Conservation (phyloP, 92 coral and sea anemone species). For the Porites lobata region DNA sequence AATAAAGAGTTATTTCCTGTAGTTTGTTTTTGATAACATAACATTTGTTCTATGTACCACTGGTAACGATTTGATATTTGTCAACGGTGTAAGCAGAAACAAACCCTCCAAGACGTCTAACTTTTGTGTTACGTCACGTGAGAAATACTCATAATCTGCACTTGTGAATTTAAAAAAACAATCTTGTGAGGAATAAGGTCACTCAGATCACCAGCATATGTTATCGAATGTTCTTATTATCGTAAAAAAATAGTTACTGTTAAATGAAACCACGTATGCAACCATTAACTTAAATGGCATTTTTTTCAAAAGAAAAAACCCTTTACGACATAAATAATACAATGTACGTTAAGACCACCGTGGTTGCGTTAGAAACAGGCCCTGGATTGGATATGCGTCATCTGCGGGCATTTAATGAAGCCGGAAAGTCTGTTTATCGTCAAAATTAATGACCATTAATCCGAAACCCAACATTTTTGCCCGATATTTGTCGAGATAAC, state of each 20-base stretch:
- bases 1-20: constrained; percentile 26
- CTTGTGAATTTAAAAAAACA: constrained; percentile 14
- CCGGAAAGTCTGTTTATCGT: constrained; percentile 53
- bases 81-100: neutral
- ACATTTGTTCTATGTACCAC: neutral
- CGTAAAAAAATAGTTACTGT: neutral
- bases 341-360: constrained; percentile 40
- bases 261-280: constrained; percentile 2
- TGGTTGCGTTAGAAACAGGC: constrained; percentile 9
- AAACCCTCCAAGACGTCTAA: too few relatives aligned
- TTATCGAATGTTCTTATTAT: neutral
- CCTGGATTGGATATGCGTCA: constrained; percentile 42
- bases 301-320: neutral
- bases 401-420: constrained; percentile 24
- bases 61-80: neutral
- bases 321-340: neutral
- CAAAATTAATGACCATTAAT: constrained; percentile 43
- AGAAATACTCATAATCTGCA: constrained; percentile 17
- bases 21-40: constrained; percentile 22
- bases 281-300: neutral
- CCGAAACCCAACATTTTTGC: constrained; percentile 14
- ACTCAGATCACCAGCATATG: neutral
- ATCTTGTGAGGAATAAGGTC: constrained; percentile 2
- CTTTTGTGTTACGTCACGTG: constrained; percentile 10
- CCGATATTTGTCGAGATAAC: constrained; percentile 50